A percentile compares a stretch with the other conserved stretches of the same genome.
These are phyloP conservation scores for Eupithecia subfuscata DNA, from an alignment of 2,888 invertebrate genomes.

Conservation along the genomic window DNA sequence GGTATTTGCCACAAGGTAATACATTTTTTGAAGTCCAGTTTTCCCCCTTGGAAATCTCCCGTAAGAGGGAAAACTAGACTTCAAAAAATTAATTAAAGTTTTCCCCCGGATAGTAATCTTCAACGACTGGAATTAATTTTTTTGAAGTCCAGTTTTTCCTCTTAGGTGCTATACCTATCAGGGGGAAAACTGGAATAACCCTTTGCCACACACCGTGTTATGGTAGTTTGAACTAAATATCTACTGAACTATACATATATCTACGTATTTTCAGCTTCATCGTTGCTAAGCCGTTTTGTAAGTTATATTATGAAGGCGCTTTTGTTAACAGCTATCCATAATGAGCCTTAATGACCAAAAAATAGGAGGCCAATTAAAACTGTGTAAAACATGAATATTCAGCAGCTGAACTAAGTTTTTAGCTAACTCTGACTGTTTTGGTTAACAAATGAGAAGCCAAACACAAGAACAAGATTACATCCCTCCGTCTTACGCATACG, in stretches of 20 bases:
- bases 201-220: no score
- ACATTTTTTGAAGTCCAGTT: no score
- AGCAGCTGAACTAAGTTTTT: conserved; percentile 41
- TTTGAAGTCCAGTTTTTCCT: no score
- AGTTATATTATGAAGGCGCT: background rate
- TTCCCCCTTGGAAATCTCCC: no score
- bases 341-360: conserved; percentile 26
- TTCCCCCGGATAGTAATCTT: no score
- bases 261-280: background rate
- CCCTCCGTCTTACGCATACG: conserved; percentile 47
- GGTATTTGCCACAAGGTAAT: background rate
- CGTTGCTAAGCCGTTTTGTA: background rate
- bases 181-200: no score
- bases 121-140: no score
- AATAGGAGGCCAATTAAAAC: conserved; percentile 31
- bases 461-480: conserved; percentile 48
- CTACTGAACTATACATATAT: no score
- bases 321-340: background rate
- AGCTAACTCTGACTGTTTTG: conserved; percentile 49
- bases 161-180: no score
- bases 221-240: background rate
- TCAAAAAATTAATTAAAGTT: no score
- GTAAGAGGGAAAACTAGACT: no score
- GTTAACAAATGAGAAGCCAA: conserved; percentile 53
- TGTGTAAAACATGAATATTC: conserved; percentile 38